Conservation (phyloP, 2,113 vertebrate genomes). For the Hippocampus guttulatus region DNA sequence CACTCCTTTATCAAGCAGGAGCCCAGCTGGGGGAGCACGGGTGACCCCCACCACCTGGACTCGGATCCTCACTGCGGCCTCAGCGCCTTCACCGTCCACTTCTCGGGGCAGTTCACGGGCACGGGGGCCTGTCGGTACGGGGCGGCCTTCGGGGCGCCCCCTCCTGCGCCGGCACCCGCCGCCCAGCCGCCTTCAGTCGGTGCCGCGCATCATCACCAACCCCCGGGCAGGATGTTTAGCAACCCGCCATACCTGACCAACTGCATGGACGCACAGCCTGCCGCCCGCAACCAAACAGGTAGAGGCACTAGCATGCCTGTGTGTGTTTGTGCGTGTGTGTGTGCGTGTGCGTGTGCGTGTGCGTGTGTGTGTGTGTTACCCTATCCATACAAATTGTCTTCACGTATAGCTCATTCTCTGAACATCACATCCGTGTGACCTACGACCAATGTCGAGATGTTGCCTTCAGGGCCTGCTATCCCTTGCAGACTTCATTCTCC, state of each 20-base stretch:
- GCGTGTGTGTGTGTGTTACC: not conserved
- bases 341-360: not conserved
- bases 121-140: conserved; percentile 93
- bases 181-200: conserved; percentile 51
- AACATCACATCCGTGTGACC: not conserved
- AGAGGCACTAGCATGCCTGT: conserved; percentile 5
- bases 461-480: not conserved
- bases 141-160: conserved; percentile 81
- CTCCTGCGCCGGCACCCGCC: conserved; percentile 23
- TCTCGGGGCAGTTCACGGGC: conserved; percentile 95
- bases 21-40: conserved; percentile 85
- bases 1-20: conserved; percentile 98
- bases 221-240: conserved; percentile 84
- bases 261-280: conserved; percentile 87
- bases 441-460: not conserved
- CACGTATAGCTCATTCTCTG: not conserved
- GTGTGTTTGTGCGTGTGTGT: not conserved
- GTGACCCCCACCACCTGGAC: conserved; percentile 87
- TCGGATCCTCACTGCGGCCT: conserved; percentile 84
- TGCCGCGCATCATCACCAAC: conserved; percentile 67
- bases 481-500: not conserved
- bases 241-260: conserved; percentile 88
- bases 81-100: conserved; percentile 96
- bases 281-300: conserved; percentile 88
- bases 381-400: not conserved